These are phyloP conservation scores for Cyphomyrus plagiostoma DNA, from an alignment of 2,113 vertebrate genomes.

Conservation along the genomic window DNA sequence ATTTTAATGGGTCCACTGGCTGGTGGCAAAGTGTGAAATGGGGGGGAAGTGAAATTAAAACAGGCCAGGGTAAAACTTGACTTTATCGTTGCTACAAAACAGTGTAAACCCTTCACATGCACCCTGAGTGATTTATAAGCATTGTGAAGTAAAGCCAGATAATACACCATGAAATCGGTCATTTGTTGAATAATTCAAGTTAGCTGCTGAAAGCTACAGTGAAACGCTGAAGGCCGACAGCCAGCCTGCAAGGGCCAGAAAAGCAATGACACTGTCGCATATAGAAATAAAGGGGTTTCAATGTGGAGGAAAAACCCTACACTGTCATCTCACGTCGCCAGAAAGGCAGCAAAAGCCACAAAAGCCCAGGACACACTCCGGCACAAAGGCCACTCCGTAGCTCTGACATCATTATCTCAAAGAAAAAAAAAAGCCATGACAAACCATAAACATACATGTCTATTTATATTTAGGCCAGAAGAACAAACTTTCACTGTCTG, in stretches of 20 bases:
- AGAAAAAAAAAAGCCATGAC: background rate
- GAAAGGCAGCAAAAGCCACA: background rate
- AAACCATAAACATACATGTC: background rate
- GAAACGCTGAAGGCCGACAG: background rate
- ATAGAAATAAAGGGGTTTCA: background rate
- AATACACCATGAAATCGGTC: background rate
- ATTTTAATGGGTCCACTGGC: background rate
- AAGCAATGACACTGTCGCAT: background rate
- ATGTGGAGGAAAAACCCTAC: background rate
- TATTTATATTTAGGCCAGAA: background rate
- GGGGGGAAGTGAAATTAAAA: background rate
- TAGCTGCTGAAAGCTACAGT: background rate
- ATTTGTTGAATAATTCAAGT: background rate
- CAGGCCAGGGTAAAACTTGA: background rate
- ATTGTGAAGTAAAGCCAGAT: background rate
- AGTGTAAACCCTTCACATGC: background rate
- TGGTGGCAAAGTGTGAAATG: background rate
- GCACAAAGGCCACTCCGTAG: background rate
- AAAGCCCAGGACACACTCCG: background rate
- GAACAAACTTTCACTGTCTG: conserved; percentile 2
- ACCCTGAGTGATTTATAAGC: background rate
- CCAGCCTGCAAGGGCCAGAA: background rate
- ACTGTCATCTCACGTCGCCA: background rate
- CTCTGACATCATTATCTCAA: background rate
- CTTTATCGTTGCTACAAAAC: background rate